Percentiles rank a stretch among this genome's conserved stretches.
Conservation (phyloP, 2,888 invertebrate species). For the Lordiphosa fenestrarum region DNA sequence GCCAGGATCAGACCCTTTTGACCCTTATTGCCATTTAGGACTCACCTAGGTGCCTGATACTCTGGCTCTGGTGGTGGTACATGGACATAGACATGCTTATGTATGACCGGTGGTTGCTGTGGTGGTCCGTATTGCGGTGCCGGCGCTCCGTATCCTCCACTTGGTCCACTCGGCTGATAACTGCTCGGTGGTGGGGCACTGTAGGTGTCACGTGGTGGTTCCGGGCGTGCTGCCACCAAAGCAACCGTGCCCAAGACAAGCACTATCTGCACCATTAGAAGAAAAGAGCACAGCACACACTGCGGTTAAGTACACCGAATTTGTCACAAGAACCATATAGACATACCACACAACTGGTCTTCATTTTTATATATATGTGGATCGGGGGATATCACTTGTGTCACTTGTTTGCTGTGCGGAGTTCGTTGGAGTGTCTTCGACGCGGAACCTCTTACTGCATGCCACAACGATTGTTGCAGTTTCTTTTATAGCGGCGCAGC, state of each 20-base stretch:
- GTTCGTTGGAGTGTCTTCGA: constrained; percentile 61
- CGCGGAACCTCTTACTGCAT: constrained; percentile 80
- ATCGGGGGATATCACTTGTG: constrained; percentile 36
- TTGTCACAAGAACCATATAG: constrained; percentile 8
- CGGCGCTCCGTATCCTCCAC: constrained; percentile 82
- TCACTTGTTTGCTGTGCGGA: constrained; percentile 26
- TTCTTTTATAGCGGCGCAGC: constrained; percentile 78
- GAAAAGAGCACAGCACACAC: constrained; percentile 17
- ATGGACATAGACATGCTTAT: constrained; percentile 95
- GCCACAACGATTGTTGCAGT: constrained; percentile 77
- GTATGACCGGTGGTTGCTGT: constrained; percentile 88
- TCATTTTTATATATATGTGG: constrained; percentile 55
- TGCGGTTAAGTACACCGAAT: constrained; percentile 7
- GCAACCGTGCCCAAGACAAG: constrained; percentile 69
- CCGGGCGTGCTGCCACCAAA: constrained; percentile 76
- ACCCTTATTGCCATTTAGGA: too few relatives aligned
- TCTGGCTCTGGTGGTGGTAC: constrained; percentile 94
- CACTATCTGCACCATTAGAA: constrained; percentile 63
- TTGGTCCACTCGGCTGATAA: constrained; percentile 81
- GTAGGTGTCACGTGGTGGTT: constrained; percentile 78
- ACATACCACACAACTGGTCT: constrained; percentile 78
- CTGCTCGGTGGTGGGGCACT: constrained; percentile 74
- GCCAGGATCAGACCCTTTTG: too few relatives aligned
- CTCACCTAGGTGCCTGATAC: constrained; percentile 85
- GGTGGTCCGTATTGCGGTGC: constrained; percentile 86